These are phyloP conservation scores for Xerus rutilus DNA, from an alignment of 2,797 vertebrate species.

Conservation along the genomic window DNA sequence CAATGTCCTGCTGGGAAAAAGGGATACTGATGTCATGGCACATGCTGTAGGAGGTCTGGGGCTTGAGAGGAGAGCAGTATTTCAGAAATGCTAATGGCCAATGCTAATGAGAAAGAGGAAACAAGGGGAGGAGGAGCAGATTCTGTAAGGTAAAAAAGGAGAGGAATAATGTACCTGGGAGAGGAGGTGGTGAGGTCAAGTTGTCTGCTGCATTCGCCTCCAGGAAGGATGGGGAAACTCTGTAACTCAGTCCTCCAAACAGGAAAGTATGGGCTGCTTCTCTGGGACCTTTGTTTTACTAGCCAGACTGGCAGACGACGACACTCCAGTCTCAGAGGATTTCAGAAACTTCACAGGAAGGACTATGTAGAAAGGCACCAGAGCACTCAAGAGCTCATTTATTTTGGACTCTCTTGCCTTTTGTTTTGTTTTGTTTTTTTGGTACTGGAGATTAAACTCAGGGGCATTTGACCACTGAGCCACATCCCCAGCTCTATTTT, in stretches of 20 bases:
- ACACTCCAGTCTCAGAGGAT: neutral
- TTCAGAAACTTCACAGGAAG: neutral
- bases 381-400: neutral
- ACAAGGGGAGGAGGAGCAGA: neutral
- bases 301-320: neutral
- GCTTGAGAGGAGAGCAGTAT: neutral
- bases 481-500: too few relatives aligned
- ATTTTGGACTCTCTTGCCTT: neutral
- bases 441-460: too few relatives aligned
- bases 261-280: neutral
- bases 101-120: neutral
- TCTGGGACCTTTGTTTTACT: neutral
- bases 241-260: neutral
- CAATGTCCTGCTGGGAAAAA: neutral
- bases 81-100: constrained; percentile 40
- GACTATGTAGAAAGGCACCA: neutral
- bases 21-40: neutral
- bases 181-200: neutral
- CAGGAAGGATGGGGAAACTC: neutral
- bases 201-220: neutral
- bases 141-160: neutral
- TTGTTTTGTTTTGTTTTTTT: neutral
- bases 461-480: too few relatives aligned
- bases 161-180: neutral
- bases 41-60: neutral